phyloP scores from a whole-genome alignment of 1,140 invertebrate species.

The Panagrolaimus sp. region DNA sequence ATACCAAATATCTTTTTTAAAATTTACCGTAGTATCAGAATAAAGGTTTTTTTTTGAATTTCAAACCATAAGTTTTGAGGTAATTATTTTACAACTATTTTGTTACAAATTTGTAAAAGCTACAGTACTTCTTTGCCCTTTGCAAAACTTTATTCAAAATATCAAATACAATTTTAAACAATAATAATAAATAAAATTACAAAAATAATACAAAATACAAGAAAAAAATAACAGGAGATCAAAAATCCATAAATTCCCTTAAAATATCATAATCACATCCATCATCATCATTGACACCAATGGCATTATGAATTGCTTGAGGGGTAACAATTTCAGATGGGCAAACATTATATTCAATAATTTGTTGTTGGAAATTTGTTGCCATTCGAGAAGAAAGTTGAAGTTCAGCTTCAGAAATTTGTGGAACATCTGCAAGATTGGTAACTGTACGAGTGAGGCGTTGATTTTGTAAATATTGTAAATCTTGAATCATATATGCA shows the following conservation, averaged over 20 bases:
- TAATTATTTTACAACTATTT: too few relatives aligned
- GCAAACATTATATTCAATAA: constrained; percentile 18
- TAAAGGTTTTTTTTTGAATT: too few relatives aligned
- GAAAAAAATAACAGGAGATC: too few relatives aligned
- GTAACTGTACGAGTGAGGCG: constrained; percentile 9
- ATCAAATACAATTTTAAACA: too few relatives aligned
- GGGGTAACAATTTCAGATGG: constrained; percentile 20
- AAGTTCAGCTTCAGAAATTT: constrained; percentile 22
- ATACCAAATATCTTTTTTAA: too few relatives aligned
- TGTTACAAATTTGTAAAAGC: too few relatives aligned
- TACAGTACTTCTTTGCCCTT: too few relatives aligned
- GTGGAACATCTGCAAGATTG: constrained; percentile 8
- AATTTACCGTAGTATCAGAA: too few relatives aligned
- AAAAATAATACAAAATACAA: too few relatives aligned
- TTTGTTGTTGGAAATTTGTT: constrained; percentile 11
- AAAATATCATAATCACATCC: constrained; percentile 26
- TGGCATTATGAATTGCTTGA: constrained; percentile 23
- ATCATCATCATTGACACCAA: constrained; percentile 30
- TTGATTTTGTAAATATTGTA: constrained; percentile 25
- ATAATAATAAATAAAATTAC: too few relatives aligned
- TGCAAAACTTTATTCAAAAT: too few relatives aligned
- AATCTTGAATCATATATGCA: constrained; percentile 24
- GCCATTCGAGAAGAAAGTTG: constrained; percentile 22
- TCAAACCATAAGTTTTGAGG: too few relatives aligned
- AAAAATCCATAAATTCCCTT: constrained; percentile 26